Base-by-base conservation (phyloP, 1,140 invertebrate species). In the Drosophila repletoides region DNA sequence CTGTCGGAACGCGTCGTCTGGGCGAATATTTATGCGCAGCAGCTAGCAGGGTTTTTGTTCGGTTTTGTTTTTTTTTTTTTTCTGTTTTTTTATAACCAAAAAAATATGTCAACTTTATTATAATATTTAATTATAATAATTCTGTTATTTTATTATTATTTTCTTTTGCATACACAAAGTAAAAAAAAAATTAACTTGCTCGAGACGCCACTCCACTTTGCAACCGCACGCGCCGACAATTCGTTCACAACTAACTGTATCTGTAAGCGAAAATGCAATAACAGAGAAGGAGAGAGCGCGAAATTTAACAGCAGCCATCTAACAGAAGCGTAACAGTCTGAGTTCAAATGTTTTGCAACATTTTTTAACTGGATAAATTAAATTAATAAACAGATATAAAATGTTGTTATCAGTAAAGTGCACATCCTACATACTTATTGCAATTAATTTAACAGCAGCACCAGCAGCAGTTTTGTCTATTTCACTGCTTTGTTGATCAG, bases 171-270 rank as follows among this genome's bases (percentile, higher is more conserved):
- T 51, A 41, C 51, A 28, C 36, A 66, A 60, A 51, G 22, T 7
- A 5, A 43, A 43, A 17, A n/a, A n/a, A n/a, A n/a, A 33, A 41
- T 22, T 36, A 4, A 12, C 22, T 21, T 21, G 17, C 40, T 31
- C n/a, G n/a, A n/a, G n/a, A n/a, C n/a, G 52, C 26, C 51, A 55
- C 36, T 31, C 26, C 17, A 43, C 38, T 0, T 21, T 5, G 17
- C 6, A 43, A 28, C 4, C 38, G 19, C 21, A 34, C 45, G 28
- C 45, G 36, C 38, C 55, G 55, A 36, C 63, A 38, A 34, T 59
- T 66, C 45, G 63, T 51, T 60, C 63, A 60, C 63, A 66, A 66
- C 63, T 66, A 60, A 60, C 56, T 60, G 33, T 60, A 51, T 60
- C 56, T 51, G 19, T 60, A 55, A 43, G 33, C 17, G 55, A 66